Conservation (phyloP, 2,888 invertebrate genomes). For the Fissipunctia ypsillon region DNA sequence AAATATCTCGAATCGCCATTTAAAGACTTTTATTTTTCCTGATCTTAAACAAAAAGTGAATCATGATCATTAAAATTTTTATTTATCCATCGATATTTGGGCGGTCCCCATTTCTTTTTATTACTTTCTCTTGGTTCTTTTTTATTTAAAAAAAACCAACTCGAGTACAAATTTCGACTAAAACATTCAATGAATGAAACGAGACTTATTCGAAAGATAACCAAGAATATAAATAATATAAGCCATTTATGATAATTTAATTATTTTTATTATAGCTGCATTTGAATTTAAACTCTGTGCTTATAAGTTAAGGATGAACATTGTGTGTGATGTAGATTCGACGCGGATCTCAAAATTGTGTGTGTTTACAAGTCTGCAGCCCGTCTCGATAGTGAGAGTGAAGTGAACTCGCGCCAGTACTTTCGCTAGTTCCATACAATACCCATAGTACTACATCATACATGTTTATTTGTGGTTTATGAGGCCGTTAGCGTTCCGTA, state of each 20-base stretch:
- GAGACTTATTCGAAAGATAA: constrained; percentile 43
- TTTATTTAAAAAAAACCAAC: constrained; percentile 22
- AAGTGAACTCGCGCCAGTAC: constrained; percentile 55
- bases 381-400: constrained; percentile 71
- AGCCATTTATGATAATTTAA: constrained; percentile 47
- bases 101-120: constrained; percentile 36
- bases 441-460: constrained; percentile 39
- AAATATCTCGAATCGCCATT: constrained; percentile 9
- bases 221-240: constrained; percentile 52
- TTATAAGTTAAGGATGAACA: constrained; percentile 20
- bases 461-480: constrained; percentile 44
- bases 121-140: constrained; percentile 54
- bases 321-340: constrained; percentile 21
- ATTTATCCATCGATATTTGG: constrained; percentile 37
- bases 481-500: constrained; percentile 34
- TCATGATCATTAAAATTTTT: constrained; percentile 41
- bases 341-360: constrained; percentile 58
- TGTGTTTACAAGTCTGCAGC: constrained; percentile 63
- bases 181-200: constrained; percentile 49
- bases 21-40: constrained; percentile 5
- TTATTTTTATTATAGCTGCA: constrained; percentile 7
- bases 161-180: constrained; percentile 27
- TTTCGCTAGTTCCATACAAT: constrained; percentile 62
- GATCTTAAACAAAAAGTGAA: constrained; percentile 16
- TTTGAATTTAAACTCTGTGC: constrained; percentile 20